phyloP scores from a whole-genome alignment of 2,888 invertebrate genomes.

The Beris morrisii region DNA sequence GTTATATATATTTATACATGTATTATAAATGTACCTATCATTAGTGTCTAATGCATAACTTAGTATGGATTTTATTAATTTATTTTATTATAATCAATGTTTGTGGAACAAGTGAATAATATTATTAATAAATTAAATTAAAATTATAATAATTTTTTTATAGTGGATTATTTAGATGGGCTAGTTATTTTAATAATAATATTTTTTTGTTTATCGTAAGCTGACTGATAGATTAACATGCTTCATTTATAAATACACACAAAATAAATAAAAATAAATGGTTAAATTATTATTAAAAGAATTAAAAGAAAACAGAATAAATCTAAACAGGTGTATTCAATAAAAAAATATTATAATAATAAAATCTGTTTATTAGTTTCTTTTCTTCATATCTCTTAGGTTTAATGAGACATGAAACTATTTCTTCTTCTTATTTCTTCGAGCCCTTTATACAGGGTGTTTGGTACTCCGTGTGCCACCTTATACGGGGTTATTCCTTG shows the following conservation, averaged over 20 bases:
- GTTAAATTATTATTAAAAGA: too few species aligned
- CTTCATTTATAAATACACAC: neutral
- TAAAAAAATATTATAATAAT: too few species aligned
- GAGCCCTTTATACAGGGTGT: too few species aligned
- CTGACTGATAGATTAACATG: conserved; percentile 11
- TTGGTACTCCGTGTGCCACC: too few species aligned
- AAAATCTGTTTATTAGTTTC: too few species aligned
- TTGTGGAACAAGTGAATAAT: neutral
- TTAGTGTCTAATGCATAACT: neutral
- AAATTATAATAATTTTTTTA: neutral
- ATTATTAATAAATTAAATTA: neutral
- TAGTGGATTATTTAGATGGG: neutral
- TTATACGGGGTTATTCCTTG: too few species aligned
- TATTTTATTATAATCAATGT: neutral
- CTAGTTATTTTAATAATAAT: neutral
- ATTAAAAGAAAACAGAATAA: too few species aligned
- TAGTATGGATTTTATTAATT: neutral
- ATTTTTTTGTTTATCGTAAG: neutral
- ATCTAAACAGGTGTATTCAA: too few species aligned
- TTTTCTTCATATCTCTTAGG: too few species aligned
- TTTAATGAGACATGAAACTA: too few species aligned
- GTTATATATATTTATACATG: neutral
- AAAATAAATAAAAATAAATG: too few species aligned
- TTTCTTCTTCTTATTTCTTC: too few species aligned
- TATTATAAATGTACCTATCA: neutral